Percentiles rank a stretch among this genome's conserved stretches.
Evolutionary conservation across 1,140 invertebrate genomes (phyloP).

Genomic region (Drosophila mayri): DNA sequence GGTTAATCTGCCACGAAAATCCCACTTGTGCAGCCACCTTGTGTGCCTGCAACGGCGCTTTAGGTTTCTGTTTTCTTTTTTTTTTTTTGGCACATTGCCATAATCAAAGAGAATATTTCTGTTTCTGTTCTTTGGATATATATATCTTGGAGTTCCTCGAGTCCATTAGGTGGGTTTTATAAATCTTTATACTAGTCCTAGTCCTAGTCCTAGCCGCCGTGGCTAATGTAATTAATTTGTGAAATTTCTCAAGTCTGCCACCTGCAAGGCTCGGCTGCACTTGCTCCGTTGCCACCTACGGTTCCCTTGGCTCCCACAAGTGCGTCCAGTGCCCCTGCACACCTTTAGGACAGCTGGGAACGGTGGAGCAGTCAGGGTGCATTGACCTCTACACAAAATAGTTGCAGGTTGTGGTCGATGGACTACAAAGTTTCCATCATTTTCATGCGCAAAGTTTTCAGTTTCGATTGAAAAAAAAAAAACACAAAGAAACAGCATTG

Average conservation of each 20-base stretch:
- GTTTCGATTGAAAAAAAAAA: constrained; percentile 10
- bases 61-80: not conserved
- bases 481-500: not conserved
- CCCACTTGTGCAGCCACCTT: constrained; percentile 17
- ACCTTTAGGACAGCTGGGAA: constrained; percentile 5
- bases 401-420: constrained; percentile 11
- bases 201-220: constrained; percentile 22
- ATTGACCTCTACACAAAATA: constrained; percentile 16
- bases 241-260: constrained; percentile 43
- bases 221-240: constrained; percentile 63
- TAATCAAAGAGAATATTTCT: constrained; percentile 20
- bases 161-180: too few relatives aligned
- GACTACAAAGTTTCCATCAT: constrained; percentile 30
- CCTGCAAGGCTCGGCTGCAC: constrained; percentile 12
- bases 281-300: not conserved
- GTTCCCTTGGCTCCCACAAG: not conserved
- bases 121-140: not conserved
- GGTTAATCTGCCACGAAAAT: constrained; percentile 4
- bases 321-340: not conserved
- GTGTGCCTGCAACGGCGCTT: constrained; percentile 11
- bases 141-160: not conserved
- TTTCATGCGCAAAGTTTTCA: constrained; percentile 13
- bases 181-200: constrained; percentile 5
- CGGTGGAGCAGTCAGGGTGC: constrained; percentile 11
- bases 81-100: constrained; percentile 30